Evolutionary conservation across 2,113 vertebrate genomes (phyloP), one percentile per base, ranked within the genome.

Genomic region (Emydocephalus ijimae): DNA sequence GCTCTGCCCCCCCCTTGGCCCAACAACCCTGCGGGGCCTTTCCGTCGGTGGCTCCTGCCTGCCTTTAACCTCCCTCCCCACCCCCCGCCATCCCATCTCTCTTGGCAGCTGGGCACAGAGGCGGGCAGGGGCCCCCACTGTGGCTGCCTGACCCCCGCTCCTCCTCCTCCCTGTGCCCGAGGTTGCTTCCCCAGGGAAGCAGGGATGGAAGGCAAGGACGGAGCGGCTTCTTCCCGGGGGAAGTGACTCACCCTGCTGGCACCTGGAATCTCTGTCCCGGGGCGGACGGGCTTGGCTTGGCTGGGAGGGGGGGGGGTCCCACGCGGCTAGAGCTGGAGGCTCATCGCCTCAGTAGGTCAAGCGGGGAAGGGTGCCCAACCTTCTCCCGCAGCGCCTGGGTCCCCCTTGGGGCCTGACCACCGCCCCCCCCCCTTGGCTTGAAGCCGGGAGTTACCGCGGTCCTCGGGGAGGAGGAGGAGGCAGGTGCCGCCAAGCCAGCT

Each of bases 241-340:
- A 12, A 14, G 64, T 15, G 21, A 24, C 29, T 85, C 64, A 14
- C 87, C 24, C 4, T 11, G 81, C 24, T 50, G 6, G 81, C 43
- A 3, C 8, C 81, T 20, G 29, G 10, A 11, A 48, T 21, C 0
- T 18, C 45, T 39, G 6, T 11, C 14, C 85, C 1, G 29, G 14
- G 15, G 52, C 0, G 48, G 48, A 7, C 2, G 0, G 0, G 26
- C 85, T 11, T 64, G 26, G 26, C 45, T 86, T 5, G 2, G 56
- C 11, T 48, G n/a, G n/a, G n/a, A n/a, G n/a, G n/a, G n/a, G 21
- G 9, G 43, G 4, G 85, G 7, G 6, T 1, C 48, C 8, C 12
- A 3, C 1, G 5, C 24, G 50, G 50, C 1, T 11, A 69, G 29
- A 34, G 5, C 6, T 0, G 1, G 29, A 1, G 55, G 29, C 2